phyloP scores from a whole-genome alignment of 2,888 invertebrate genomes.

The Hedychridium roseum region DNA sequence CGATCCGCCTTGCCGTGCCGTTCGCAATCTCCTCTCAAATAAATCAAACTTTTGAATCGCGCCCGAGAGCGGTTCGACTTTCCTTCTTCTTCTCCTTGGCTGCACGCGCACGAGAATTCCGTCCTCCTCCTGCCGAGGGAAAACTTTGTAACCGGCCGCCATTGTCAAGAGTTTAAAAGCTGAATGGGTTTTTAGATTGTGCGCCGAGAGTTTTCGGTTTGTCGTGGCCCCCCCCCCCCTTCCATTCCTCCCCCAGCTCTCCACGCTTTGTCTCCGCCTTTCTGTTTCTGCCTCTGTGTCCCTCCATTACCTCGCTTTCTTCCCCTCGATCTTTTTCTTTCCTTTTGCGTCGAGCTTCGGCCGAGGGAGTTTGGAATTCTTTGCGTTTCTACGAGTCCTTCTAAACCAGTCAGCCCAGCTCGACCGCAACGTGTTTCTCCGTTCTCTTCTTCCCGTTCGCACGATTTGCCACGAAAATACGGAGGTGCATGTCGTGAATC shows the following conservation, averaged over 20 bases:
- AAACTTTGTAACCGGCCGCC: conserved; percentile 58
- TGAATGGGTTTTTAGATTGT: conserved; percentile 63
- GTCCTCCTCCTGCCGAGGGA: conserved; percentile 34
- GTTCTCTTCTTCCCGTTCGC: too few species aligned
- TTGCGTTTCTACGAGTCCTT: too few species aligned
- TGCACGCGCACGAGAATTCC: neutral
- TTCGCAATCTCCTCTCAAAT: conserved; percentile 61
- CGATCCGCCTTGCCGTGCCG: conserved; percentile 39
- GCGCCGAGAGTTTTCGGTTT: conserved; percentile 55
- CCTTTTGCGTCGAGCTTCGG: conserved; percentile 2
- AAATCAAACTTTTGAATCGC: conserved; percentile 63
- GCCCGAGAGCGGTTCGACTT: too few species aligned
- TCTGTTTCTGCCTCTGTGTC: conserved; percentile 24
- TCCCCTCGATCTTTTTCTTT: conserved; percentile 6
- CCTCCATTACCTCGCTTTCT: neutral
- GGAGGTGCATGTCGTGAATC: too few species aligned
- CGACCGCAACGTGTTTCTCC: too few species aligned
- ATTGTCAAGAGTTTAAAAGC: conserved; percentile 63
- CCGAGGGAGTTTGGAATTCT: too few species aligned
- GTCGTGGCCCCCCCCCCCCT: conserved; percentile 36
- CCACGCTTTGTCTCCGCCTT: conserved; percentile 4
- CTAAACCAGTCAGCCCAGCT: too few species aligned
- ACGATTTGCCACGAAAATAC: too few species aligned
- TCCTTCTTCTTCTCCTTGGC: conserved; percentile 14
- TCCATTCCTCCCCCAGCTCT: conserved; percentile 9